Percentiles rank a stretch among this genome's conserved stretches.
phyloP scores from a whole-genome alignment of 30 jellyfish, hydroid and myxozoan genomes.

The Sanderia malayensis region DNA sequence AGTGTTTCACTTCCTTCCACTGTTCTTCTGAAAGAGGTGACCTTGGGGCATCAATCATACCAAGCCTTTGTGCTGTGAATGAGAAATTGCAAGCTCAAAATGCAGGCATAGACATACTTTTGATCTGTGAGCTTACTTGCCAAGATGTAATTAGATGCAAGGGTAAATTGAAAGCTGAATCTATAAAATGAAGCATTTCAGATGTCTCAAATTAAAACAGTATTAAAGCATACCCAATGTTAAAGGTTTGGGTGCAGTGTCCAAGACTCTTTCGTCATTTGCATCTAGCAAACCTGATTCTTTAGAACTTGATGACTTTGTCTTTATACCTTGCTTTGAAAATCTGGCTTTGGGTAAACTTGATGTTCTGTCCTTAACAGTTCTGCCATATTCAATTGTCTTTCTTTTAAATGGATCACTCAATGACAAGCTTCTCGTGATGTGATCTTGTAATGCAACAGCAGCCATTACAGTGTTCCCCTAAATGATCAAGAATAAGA shows the following conservation, averaged over 20 bases:
- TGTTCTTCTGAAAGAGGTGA: conserved; percentile 45
- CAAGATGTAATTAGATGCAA: neutral
- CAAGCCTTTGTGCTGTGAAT: conserved; percentile 50
- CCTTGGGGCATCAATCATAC: conserved; percentile 32
- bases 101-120: neutral
- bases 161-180: too few species aligned
- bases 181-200: too few species aligned
- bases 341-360: neutral
- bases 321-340: neutral
- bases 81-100: neutral
- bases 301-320: neutral
- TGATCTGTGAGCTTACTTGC: neutral
- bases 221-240: conserved; percentile 2
- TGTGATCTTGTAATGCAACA: conserved; percentile 4
- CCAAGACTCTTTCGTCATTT: neutral
- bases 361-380: neutral
- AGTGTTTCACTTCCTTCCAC: conserved; percentile 31
- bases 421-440: neutral
- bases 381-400: too few species aligned
- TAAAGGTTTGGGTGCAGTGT: neutral
- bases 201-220: too few species aligned
- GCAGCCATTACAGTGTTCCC: conserved; percentile 2
- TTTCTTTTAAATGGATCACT: neutral
- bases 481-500: too few species aligned
- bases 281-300: neutral